Base-by-base conservation (phyloP, 2,113 vertebrate genomes). In the Trematocara macrostoma region DNA sequence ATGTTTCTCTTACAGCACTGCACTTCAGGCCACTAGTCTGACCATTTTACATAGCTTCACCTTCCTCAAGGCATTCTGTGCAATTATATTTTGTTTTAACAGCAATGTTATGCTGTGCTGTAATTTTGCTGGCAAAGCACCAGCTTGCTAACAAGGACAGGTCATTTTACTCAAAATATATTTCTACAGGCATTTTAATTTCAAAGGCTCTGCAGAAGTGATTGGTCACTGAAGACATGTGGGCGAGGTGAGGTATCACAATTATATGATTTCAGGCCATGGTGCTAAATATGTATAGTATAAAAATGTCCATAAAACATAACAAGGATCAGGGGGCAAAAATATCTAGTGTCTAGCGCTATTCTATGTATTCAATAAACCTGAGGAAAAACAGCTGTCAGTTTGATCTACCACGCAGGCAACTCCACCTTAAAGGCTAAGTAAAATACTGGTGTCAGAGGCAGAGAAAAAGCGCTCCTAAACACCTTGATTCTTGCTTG, bases 401-500 rank as follows among this genome's bases (percentile, higher is more conserved):
- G 11, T 84, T 79, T 87, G 35, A 88, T 87, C 64, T 61, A 47
- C 40, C 34, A 85, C 20, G 14, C 5, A 40, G 35, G 81, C 49
- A 34, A 35, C 47, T 86, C 79, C 15, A 38, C 14, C n/a, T 35
- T 35, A 82, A 78, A 74, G 42, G 64, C 61, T 71, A 71, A 91
- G 92, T 71, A 87, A 84, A 81, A 91, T 8, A 82, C 88, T 40
- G 23, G 31, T 84, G 76, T 88, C 80, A 78, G 84, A 34, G 56
- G 23, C 38, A 52, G 14, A 64, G 55, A 53, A 52, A 84, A 87
- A 69, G 86, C 83, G 40, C 67, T 78, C 47, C 35, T 80, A 61
- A 93, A 92, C 76, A 87, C 69, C 87, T 86, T 91, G 81, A 88
- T 83, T 84, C 81, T 6, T 71, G 81, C 79, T 79, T 83, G 61